Conservation (phyloP, 2,888 invertebrate species). For the Ptilodon capucinus region DNA sequence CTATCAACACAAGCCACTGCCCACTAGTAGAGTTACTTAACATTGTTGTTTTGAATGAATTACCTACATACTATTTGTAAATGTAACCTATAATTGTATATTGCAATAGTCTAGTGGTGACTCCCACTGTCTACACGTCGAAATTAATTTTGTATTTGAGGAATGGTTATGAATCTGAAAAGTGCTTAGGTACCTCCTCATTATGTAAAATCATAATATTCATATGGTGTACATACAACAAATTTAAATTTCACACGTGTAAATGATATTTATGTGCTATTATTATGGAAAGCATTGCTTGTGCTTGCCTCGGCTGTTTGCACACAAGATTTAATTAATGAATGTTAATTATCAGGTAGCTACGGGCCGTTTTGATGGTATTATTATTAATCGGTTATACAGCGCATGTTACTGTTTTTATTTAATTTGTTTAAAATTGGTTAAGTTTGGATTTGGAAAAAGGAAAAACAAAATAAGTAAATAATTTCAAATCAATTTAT, state of each 20-base stretch:
- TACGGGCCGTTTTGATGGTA: slow-evolving; percentile 16
- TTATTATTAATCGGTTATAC: slow-evolving; percentile 6
- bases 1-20: no score
- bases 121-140: neutral
- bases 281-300: slow-evolving; percentile 30
- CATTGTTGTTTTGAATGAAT: no score
- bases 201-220: neutral
- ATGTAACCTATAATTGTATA: no score
- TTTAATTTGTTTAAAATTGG: slow-evolving; percentile 21
- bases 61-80: no score
- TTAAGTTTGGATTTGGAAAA: slow-evolving; percentile 29
- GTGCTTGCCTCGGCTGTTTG: slow-evolving; percentile 22
- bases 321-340: slow-evolving; percentile 20
- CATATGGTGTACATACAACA: neutral
- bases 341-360: slow-evolving; percentile 19
- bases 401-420: slow-evolving; percentile 16
- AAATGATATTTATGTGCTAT: slow-evolving; percentile 21
- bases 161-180: neutral
- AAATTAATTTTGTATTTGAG: neutral
- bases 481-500: slow-evolving; percentile 41
- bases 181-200: neutral
- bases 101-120: neutral
- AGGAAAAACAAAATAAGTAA: slow-evolving; percentile 37
- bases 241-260: slow-evolving; percentile 22
- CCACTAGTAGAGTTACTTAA: no score